Conservation (phyloP, 2,113 vertebrate genomes). For the Ailuropoda melanoleuca region DNA sequence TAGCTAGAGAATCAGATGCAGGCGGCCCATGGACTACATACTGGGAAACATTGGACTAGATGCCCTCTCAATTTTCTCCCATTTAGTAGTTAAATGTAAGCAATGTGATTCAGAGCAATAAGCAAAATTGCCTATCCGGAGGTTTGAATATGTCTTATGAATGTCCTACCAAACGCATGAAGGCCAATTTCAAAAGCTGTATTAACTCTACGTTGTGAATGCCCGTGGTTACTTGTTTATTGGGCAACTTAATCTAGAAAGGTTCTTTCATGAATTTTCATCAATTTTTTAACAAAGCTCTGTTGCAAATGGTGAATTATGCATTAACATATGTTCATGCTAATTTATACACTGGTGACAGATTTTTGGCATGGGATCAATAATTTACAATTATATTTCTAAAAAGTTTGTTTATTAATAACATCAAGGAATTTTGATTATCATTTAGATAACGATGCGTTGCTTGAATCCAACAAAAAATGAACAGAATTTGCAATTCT, state of each 20-base stretch:
- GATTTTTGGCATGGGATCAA: constrained; percentile 76
- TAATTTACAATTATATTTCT: constrained; percentile 73
- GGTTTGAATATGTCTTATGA: not conserved
- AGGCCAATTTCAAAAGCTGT: constrained; percentile 44
- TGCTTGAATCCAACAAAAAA: constrained; percentile 35
- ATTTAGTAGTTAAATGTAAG: not conserved
- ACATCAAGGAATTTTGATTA: constrained; percentile 47
- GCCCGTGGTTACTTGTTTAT: constrained; percentile 58
- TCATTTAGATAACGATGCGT: constrained; percentile 35
- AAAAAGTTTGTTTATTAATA: constrained; percentile 73
- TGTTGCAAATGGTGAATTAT: constrained; percentile 81
- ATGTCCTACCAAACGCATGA: not conserved
- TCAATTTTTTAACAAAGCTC: constrained; percentile 80
- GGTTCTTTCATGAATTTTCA: constrained; percentile 82
- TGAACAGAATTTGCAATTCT: not conserved
- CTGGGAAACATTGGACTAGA: not conserved
- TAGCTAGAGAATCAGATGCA: not conserved
- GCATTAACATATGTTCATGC: constrained; percentile 85
- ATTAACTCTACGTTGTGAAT: constrained; percentile 23
- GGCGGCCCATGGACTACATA: not conserved
- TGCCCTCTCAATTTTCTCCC: not conserved
- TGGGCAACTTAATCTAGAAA: constrained; percentile 64
- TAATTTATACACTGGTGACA: constrained; percentile 80
- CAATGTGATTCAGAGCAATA: not conserved
- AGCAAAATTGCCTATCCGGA: not conserved